These are phyloP conservation scores for Dicyrtoma fusca DNA, from an alignment of 2,888 invertebrate genomes.

Conservation along the genomic window DNA sequence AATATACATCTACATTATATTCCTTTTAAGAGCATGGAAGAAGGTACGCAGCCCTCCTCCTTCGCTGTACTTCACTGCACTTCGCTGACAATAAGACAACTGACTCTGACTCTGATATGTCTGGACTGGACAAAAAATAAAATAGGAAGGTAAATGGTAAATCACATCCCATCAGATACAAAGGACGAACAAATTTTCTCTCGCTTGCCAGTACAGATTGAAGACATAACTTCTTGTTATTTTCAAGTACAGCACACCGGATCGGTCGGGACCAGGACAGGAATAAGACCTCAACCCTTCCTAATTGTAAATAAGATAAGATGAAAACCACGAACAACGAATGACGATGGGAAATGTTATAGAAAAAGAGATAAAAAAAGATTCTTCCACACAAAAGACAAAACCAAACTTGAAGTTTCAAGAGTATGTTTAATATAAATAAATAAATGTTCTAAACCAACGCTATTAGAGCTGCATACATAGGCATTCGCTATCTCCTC, in stretches of 20 bases:
- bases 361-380: not conserved
- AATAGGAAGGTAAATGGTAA: conserved; percentile 10
- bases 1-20: too few species aligned
- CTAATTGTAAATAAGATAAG: conserved; percentile 43
- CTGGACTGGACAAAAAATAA: not conserved
- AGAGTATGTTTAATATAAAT: not conserved
- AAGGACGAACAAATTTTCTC: conserved; percentile 10
- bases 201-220: conserved; percentile 1
- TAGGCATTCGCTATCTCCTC: too few species aligned
- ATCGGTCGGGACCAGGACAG: not conserved
- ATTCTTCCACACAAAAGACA: not conserved
- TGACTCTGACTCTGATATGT: conserved; percentile 10
- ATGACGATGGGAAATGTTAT: not conserved
- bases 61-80: not conserved
- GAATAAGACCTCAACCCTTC: conserved; percentile 29
- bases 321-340: conserved; percentile 24
- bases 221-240: not conserved
- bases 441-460: not conserved
- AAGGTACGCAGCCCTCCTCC: not conserved
- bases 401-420: not conserved
- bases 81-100: not conserved
- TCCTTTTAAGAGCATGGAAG: too few species aligned
- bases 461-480: too few species aligned
- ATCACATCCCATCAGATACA: conserved; percentile 18
- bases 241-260: not conserved